Base-by-base conservation (phyloP, 2,113 vertebrate genomes). In the Rhabdomys dilectus region DNA sequence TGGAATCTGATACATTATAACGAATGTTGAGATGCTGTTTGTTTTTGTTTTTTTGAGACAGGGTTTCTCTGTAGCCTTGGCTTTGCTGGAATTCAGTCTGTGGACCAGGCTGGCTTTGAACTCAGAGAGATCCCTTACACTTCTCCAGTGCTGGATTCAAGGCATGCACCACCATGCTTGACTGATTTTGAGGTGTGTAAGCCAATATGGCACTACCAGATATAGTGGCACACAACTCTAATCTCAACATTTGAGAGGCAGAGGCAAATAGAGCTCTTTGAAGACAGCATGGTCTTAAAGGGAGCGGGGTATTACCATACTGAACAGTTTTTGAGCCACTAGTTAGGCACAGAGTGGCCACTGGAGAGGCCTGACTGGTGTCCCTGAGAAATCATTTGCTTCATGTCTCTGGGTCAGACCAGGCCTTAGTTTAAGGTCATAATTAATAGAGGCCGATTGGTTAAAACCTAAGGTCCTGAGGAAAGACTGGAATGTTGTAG, bases 1-100 rank as follows among this genome's bases (percentile, higher is more conserved):
- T 66, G 72, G 36, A 82, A 87, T 81, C 22, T 82, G 77, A 84
- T 58, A 42, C 34, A 51, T 80, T 75, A 56, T 91, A 93, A 89
- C 78, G 78, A 75, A 53, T 93, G 87, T 91, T 60, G 72, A 66
- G 60, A 88, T 77, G 48, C 5, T 51, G 9, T 51, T 51, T 51
- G 9, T 51, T 51, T 51, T 51, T 51, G 9, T 51, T 51, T 91
- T 93, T 89, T 91, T 60, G 72, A 66, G 60, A 88, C 68, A 68
- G 66, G 12, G 31, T 68, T 68, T 68, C 66, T 34, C 66, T 68
- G 66, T 68, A 68, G 66, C 66, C 31, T 31, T 68, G 12, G 31
- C 31, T 34, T 31, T 34, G 31, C 66, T 68, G 66, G 66, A 34
- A 68, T 13, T 68, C 31, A 68, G 11, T 34, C 1, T 68, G 66